Base-by-base conservation (phyloP, 2,797 vertebrate genomes). In the Novumbra hubbsi region DNA sequence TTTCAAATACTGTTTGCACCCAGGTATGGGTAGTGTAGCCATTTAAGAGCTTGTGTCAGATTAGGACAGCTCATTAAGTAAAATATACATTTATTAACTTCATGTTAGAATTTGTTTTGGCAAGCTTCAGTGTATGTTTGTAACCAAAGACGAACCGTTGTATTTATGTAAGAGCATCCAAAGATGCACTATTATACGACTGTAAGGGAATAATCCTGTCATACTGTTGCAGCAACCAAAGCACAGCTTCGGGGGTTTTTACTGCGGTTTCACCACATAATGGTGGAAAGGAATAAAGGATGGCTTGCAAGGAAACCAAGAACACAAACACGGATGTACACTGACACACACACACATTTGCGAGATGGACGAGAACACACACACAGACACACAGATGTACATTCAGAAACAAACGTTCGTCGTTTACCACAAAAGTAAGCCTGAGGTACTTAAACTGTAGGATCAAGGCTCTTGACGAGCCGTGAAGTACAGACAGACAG, bases 401-500 rank as follows among this genome's bases (percentile, higher is more conserved):
- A 48, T 27, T 28, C 69, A 17, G n/a, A n/a, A 21, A 14, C 32
- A 1, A 64, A 62, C 70, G 24, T 30, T 52, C 24, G 14, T 28
- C 17, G 17, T 48, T 27, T 87, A 85, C 90, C 85, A 90, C 71
- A 82, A 85, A 85, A 83, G 82, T 81, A 75, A 12, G 78, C 87
- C 83, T 71, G 28, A 34, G 82, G 87, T 86, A 52, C 78, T 86
- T 73, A 86, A 80, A 82, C 73, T 69, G 77, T 81, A 66, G 84
- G 88, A 87, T 85, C 12, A 15, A 69, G 84, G 89, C 81, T 80
- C 77, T 85, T 76, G 57, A 85, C 89, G 87, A 89, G 87, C 86
- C n/a, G 9, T 38, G 41, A 62, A 57, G 49, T 0, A 69, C 27
- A 41, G 71, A 52, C 15, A 55, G 50, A 19, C n/a, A 1, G 49